Percentiles rank a stretch among this genome's conserved stretches.
These are phyloP conservation scores for Rhogogaster chlorosoma DNA, from an alignment of 2,888 invertebrate genomes.

Conservation along the genomic window DNA sequence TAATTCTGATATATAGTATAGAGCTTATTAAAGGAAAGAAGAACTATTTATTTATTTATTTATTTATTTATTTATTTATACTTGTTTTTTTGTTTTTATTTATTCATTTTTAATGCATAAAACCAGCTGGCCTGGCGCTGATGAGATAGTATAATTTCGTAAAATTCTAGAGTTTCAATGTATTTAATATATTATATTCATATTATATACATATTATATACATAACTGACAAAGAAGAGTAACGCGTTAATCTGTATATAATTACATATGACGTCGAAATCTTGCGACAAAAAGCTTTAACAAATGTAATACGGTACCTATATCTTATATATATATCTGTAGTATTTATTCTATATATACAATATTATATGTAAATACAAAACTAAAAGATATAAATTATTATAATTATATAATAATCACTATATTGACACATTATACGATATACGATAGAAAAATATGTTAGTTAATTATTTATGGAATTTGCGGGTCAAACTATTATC, in stretches of 20 bases:
- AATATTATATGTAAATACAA: conserved; percentile 43
- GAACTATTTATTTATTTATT: not conserved
- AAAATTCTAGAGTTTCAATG: not conserved
- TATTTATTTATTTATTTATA: not conserved
- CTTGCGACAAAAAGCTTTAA: conserved; percentile 48
- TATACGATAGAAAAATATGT: not conserved
- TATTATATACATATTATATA: not conserved
- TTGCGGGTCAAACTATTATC: conserved; percentile 34
- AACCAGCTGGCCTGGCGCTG: conserved; percentile 49
- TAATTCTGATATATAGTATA: not conserved
- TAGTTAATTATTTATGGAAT: conserved; percentile 24
- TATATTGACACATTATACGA: not conserved
- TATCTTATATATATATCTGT: conserved; percentile 17
- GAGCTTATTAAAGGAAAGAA: not conserved
- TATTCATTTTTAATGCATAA: not conserved
- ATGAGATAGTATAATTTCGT: not conserved
- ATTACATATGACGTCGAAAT: conserved; percentile 43
- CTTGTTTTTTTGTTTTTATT: no score
- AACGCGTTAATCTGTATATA: conserved; percentile 37
- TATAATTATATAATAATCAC: not conserved
- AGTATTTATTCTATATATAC: conserved; percentile 36
- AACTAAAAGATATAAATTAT: not conserved
- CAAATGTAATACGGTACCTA: conserved; percentile 21
- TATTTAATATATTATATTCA: not conserved
- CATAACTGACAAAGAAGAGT: not conserved